Percentiles rank a stretch among this genome's conserved stretches.
Conservation (phyloP, 2,797 vertebrate genomes). For the Cynodonichthys magdalenae region DNA sequence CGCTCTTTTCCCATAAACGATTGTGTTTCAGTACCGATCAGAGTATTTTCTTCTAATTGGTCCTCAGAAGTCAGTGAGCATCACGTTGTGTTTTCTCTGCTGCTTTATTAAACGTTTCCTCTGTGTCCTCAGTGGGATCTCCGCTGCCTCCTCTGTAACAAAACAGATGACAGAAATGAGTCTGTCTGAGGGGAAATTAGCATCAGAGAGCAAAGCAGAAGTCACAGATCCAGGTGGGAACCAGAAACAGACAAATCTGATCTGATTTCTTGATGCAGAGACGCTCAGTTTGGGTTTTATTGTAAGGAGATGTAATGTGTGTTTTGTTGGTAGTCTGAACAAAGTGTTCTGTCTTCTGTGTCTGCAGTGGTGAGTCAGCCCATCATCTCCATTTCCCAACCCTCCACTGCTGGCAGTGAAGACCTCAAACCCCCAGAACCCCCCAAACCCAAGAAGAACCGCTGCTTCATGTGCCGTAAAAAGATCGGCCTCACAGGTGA, state of each 20-base stretch:
- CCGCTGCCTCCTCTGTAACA: slow-evolving; percentile 77
- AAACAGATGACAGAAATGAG: slow-evolving; percentile 91
- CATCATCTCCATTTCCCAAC: slow-evolving; percentile 44
- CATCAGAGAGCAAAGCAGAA: slow-evolving; percentile 63
- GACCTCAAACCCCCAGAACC: slow-evolving; percentile 72
- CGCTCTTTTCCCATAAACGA: no score
- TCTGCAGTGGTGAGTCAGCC: slow-evolving; percentile 75
- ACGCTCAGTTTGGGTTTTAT: no score
- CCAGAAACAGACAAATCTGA: neutral
- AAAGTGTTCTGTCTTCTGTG: neutral
- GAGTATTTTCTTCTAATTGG: no score
- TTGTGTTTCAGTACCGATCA: no score
- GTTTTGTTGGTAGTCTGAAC: neutral
- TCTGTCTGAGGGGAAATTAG: slow-evolving; percentile 76
- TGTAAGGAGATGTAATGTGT: no score
- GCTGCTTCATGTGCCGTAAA: slow-evolving; percentile 89
- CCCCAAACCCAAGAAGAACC: slow-evolving; percentile 84
- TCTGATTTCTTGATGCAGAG: neutral
- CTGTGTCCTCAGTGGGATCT: slow-evolving; percentile 44
- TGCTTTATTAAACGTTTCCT: neutral
- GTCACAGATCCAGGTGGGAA: slow-evolving; percentile 70
- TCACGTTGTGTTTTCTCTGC: neutral
- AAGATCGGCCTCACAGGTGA: slow-evolving; percentile 89
- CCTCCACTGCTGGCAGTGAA: slow-evolving; percentile 65
- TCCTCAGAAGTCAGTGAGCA: no score